Base-by-base conservation (phyloP, 2,113 vertebrate genomes). In the Ornithorhynchus anatinus region DNA sequence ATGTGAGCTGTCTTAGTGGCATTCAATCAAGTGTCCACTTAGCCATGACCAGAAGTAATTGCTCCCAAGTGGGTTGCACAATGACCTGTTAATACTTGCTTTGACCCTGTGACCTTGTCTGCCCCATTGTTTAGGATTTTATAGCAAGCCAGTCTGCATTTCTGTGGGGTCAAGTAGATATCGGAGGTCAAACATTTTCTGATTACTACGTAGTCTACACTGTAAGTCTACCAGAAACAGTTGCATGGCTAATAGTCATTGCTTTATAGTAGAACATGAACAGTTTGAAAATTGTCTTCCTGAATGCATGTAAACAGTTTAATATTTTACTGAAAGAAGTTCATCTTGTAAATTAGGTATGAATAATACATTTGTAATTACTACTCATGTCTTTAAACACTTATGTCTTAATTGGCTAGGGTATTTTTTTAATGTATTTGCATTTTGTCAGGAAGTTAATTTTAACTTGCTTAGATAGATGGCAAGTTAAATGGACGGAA, bases 11-110 rank as follows among this genome's bases (percentile, higher is more conserved):
- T 96, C 95, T 94, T 96, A 92, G 92, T 95, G 95, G 95, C 95
- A 96, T 97, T 99, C 96, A 99, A 99, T 99, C 97, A 99, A 97
- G 96, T 97, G 97, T 97, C 97, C 96, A 98, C 96, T 99, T 99
- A 98, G 96, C 96, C 95, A 94, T 97, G 96, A 97, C 97, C 93
- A 94, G 95, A 95, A 97, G 95, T 98, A 98, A 99, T 98, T 98
- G 96, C 97, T 98, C 97, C 96, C 96, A 95, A 98, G 97, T 96
- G 96, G 95, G 95, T 95, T 91, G 94, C 96, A 96, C 91, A 87
- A 96, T 98, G 97, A 99, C 97, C 97, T 95, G 95, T 96, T 98
- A 98, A 98, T 99, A 96, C 95, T 96, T 92, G 85, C 85, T 90
- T 89, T 96, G 96, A 97, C 97, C 96, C 94, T 82, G 78, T 96